phyloP scores from a whole-genome alignment of 2,888 invertebrate genomes.

The Cheilosia variabilis region DNA sequence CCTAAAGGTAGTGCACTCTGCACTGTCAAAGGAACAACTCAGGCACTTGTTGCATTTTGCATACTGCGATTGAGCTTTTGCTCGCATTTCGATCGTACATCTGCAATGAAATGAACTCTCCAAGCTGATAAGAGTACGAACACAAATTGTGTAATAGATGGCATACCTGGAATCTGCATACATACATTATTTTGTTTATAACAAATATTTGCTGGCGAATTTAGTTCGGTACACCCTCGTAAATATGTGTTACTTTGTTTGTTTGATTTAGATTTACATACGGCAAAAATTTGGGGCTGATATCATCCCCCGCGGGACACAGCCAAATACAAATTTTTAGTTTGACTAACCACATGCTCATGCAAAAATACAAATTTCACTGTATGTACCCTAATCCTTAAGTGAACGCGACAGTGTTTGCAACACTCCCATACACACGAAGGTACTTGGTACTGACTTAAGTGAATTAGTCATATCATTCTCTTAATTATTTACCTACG shows the following conservation, averaged over 20 bases:
- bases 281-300: slow-evolving; percentile 19
- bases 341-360: no score
- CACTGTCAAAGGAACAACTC: no score
- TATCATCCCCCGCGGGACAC: slow-evolving; percentile 39
- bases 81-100: no score
- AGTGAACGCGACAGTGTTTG: not conserved
- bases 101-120: no score
- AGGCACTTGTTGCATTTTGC: no score
- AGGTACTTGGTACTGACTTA: slow-evolving; percentile 2
- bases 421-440: not conserved
- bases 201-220: slow-evolving; percentile 25
- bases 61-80: no score
- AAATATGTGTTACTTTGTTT: slow-evolving; percentile 4
- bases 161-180: not conserved
- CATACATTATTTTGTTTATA: slow-evolving; percentile 22
- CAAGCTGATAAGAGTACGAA: not conserved
- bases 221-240: not conserved
- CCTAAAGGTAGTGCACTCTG: no score
- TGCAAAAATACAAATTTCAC: no score
- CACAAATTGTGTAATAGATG: not conserved
- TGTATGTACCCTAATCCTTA: not conserved
- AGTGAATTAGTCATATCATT: slow-evolving; percentile 26
- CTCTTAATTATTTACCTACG: not conserved
- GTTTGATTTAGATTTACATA: slow-evolving; percentile 10
- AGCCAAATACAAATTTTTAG: not conserved